These are phyloP conservation scores for Siniperca scherzeri DNA, from an alignment of 2,797 vertebrate genomes.

Conservation along the genomic window DNA sequence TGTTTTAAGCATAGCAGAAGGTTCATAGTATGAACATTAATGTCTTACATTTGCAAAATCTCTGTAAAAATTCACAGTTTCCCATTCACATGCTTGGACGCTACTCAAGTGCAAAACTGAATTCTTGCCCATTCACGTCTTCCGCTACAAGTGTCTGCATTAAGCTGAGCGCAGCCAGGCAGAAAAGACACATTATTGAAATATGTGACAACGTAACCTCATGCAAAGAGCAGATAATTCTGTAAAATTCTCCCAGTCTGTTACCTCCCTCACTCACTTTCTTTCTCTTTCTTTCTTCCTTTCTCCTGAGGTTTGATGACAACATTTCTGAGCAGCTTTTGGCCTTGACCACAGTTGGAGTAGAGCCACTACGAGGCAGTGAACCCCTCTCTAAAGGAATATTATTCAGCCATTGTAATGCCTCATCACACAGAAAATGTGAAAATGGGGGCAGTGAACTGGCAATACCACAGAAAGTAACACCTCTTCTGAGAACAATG, in stretches of 20 bases:
- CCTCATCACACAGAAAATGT: slow-evolving; percentile 72
- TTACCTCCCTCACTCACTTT: slow-evolving; percentile 15
- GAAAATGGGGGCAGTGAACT: slow-evolving; percentile 67
- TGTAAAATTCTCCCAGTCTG: slow-evolving; percentile 48
- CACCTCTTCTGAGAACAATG: slow-evolving; percentile 68
- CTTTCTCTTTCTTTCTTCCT: neutral
- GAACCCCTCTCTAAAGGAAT: slow-evolving; percentile 64
- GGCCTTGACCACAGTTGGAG: slow-evolving; percentile 66
- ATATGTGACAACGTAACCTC: slow-evolving; percentile 71
- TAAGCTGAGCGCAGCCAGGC: slow-evolving; percentile 72
- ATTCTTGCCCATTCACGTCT: slow-evolving; percentile 74
- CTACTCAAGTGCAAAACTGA: slow-evolving; percentile 83
- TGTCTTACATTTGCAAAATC: slow-evolving; percentile 71
- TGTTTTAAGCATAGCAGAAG: slow-evolving; percentile 63
- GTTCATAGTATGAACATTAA: slow-evolving; percentile 68
- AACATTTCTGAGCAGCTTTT: slow-evolving; percentile 63
- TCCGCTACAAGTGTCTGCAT: slow-evolving; percentile 74
- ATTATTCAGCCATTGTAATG: slow-evolving; percentile 68
- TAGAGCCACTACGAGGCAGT: slow-evolving; percentile 56
- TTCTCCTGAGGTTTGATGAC: slow-evolving; percentile 51
- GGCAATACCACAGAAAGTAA: slow-evolving; percentile 62
- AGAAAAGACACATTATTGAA: slow-evolving; percentile 78
- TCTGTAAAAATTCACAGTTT: slow-evolving; percentile 62
- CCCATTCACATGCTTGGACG: slow-evolving; percentile 72
- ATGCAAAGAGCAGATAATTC: slow-evolving; percentile 71